Conservation (phyloP, 2,888 invertebrate genomes). For the Aphidoletes aphidimyza region DNA sequence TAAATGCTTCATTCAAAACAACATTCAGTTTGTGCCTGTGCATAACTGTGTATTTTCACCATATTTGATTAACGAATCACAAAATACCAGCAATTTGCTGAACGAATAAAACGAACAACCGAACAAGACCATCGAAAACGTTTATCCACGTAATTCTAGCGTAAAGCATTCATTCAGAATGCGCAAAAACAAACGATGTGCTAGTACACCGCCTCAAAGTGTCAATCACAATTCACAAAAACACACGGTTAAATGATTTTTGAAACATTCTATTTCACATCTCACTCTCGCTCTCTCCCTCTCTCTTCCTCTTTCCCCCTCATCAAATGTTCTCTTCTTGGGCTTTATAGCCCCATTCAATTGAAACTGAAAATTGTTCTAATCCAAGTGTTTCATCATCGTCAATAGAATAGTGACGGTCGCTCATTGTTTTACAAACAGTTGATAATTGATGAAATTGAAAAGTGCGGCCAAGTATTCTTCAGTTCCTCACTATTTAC, state of each 20-base stretch:
- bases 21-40: too few species aligned
- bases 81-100: too few species aligned
- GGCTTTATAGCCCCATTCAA: background rate
- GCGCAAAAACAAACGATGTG: background rate
- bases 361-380: background rate
- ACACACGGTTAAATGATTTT: background rate
- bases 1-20: background rate
- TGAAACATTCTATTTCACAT: background rate
- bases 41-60: too few species aligned
- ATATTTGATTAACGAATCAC: too few species aligned
- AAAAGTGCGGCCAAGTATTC: background rate
- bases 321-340: background rate
- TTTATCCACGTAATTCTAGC: conserved; percentile 52
- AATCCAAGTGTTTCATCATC: conserved; percentile 2
- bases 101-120: background rate
- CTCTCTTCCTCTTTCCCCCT: too few species aligned
- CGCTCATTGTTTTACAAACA: background rate
- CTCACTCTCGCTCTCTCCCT: too few species aligned
- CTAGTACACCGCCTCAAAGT: too few species aligned
- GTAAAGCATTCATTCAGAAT: conserved; percentile 20
- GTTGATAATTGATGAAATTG: conserved; percentile 45
- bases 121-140: background rate
- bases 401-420: background rate
- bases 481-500: too few species aligned
- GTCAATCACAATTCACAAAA: background rate